A percentile compares a stretch with the other conserved stretches of the same genome.
Evolutionary conservation across 2,888 invertebrate genomes (phyloP).

Genomic region (Diarsia mendica): DNA sequence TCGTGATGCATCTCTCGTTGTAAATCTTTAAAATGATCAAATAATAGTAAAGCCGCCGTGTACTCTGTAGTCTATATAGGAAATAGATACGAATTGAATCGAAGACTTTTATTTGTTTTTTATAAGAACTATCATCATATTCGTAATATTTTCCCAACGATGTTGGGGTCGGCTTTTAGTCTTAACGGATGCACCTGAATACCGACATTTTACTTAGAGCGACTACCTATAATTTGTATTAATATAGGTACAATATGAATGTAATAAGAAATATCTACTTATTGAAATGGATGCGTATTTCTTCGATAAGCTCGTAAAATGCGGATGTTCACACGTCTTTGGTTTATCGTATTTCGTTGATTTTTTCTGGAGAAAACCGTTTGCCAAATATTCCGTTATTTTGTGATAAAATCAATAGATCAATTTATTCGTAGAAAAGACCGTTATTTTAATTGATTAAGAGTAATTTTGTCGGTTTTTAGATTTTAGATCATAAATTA

Average conservation of each 20-base stretch:
- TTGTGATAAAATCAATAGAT: background rate
- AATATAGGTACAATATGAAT: too few relatives aligned
- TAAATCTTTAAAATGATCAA: background rate
- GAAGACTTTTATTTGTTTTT: too few relatives aligned
- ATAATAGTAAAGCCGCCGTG: too few relatives aligned
- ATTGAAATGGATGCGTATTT: slow-evolving; percentile 20
- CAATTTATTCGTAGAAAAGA: background rate
- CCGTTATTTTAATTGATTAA: background rate
- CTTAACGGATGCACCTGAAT: background rate
- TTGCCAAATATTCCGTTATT: background rate
- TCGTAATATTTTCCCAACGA: too few relatives aligned
- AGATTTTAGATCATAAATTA: too few relatives aligned
- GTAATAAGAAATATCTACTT: slow-evolving; percentile 17
- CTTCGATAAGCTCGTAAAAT: slow-evolving; percentile 28
- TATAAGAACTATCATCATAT: too few relatives aligned
- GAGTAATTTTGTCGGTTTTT: background rate
- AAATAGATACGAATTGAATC: background rate
- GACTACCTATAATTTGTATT: too few relatives aligned
- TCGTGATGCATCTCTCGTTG: background rate
- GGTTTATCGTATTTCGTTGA: slow-evolving; percentile 16
- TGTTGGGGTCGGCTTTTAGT: background rate
- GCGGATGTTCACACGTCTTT: slow-evolving; percentile 20
- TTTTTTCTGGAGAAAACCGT: slow-evolving; percentile 19
- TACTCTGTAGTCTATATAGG: too few relatives aligned
- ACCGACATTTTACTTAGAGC: too few relatives aligned